Percentiles rank a stretch among this genome's conserved stretches.
Evolutionary conservation across 2,113 vertebrate species (phyloP).

Genomic region (Phoxinus phoxinus): DNA sequence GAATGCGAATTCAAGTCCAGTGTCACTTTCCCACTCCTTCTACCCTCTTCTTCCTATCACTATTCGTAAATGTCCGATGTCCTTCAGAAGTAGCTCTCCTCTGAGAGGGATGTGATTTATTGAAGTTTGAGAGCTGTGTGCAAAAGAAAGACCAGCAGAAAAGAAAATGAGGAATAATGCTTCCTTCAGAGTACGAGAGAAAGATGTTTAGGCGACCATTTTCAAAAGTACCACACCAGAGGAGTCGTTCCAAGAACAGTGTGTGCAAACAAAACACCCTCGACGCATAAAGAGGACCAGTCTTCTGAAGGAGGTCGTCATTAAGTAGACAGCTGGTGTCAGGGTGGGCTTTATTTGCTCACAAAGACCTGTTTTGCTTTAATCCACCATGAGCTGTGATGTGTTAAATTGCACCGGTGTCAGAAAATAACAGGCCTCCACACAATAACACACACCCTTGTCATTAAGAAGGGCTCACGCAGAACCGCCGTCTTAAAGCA

Average conservation of each 20-base stretch:
- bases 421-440: constrained; percentile 65
- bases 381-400: constrained; percentile 65
- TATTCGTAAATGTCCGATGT: not conserved
- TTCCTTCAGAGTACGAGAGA: not conserved
- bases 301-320: constrained; percentile 23
- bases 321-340: constrained; percentile 29
- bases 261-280: constrained; percentile 31
- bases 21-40: not conserved
- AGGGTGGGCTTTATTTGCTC: constrained; percentile 35
- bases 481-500: not conserved
- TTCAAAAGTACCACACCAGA: constrained; percentile 12
- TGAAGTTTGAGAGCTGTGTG: not conserved
- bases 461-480: constrained; percentile 22
- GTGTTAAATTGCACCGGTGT: constrained; percentile 71
- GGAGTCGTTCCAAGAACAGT: constrained; percentile 7
- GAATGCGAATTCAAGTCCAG: not conserved
- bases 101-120: not conserved
- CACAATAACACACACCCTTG: not conserved
- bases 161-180: not conserved
- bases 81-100: not conserved
- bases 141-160: not conserved
- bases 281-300: constrained; percentile 16
- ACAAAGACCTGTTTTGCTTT: constrained; percentile 56
- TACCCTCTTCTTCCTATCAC: not conserved
- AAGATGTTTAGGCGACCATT: constrained; percentile 9